Base-by-base conservation (phyloP, 2,797 vertebrate species). In the Epinephelus coioides region DNA sequence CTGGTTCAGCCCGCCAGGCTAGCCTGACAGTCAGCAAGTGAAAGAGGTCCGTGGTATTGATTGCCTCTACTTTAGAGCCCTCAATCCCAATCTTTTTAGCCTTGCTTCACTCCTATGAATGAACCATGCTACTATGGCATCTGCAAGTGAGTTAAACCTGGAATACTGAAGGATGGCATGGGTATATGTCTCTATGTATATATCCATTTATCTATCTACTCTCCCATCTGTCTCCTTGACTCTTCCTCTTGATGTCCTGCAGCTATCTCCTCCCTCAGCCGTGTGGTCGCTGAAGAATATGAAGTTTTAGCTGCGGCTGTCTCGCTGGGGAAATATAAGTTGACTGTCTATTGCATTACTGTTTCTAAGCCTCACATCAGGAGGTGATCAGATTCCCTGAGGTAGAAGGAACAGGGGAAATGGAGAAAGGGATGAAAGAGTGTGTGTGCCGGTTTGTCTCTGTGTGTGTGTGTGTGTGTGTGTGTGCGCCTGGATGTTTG, bases 301-400 rank as follows among this genome's bases (percentile, higher is more conserved):
- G 83, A 90, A 90, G 69, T 70, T 92, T 74, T 25, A 65, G 88
- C 70, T 68, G 74, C 15, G 71, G 71, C 81, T 79, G 50, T 88
- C 87, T 95, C 93, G 53, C 85, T 86, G 91, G 88, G 89, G 94
- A 96, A 95, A 91, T 93, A 93, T 93, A 92, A 87, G 77, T 64
- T 71, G 86, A 90, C 92, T 91, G 75, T 87, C 71, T 91, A 91
- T 93, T 87, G 88, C 89, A 92, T 95, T 92, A 87, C 73, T 86
- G 86, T 91, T 91, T 87, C 89, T 81, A 76, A 92, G 92, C 82
- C 88, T 34, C 89, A 53, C 85, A 92, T 95, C 92, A 95, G 77
- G 84, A 94, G 92, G 49, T 72, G 93, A 93, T 93, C 89, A 86
- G 65, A 63, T 91, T 94, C 88, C 79, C 82, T 76, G 60, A 88